A percentile compares a stretch with the other conserved stretches of the same genome.
phyloP scores from a whole-genome alignment of 2,113 vertebrate species.

The Chionomys nivalis region DNA sequence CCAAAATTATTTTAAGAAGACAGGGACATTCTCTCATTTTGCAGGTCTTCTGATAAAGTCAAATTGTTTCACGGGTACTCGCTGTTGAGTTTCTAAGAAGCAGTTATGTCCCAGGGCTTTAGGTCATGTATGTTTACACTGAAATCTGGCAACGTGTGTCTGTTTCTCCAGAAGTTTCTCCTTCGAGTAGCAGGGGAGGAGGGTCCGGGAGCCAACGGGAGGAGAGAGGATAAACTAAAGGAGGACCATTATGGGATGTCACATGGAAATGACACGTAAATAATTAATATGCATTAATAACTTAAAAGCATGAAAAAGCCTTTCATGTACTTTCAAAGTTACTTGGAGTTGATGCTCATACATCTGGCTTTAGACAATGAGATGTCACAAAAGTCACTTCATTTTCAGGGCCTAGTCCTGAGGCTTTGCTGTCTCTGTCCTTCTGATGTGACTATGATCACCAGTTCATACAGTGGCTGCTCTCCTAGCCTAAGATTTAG shows the following conservation, averaged over 20 bases:
- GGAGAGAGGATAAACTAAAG: background rate
- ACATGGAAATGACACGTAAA: background rate
- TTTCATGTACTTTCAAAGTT: background rate
- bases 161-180: background rate
- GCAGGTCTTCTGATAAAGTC: background rate
- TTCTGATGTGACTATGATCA: background rate
- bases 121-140: background rate
- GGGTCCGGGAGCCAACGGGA: background rate
- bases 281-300: background rate
- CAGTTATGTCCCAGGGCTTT: background rate
- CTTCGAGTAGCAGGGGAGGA: background rate
- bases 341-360: background rate
- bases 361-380: background rate
- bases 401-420: background rate
- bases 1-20: background rate
- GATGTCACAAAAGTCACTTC: background rate
- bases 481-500: background rate
- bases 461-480: background rate
- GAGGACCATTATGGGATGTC: background rate
- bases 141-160: background rate
- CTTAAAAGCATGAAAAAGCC: background rate
- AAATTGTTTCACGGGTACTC: constrained; percentile 24
- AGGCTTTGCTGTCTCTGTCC: background rate
- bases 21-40: constrained; percentile 5
- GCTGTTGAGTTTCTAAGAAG: background rate